Base-by-base conservation (phyloP, 2,797 vertebrate species). In the Silurus aristotelis region DNA sequence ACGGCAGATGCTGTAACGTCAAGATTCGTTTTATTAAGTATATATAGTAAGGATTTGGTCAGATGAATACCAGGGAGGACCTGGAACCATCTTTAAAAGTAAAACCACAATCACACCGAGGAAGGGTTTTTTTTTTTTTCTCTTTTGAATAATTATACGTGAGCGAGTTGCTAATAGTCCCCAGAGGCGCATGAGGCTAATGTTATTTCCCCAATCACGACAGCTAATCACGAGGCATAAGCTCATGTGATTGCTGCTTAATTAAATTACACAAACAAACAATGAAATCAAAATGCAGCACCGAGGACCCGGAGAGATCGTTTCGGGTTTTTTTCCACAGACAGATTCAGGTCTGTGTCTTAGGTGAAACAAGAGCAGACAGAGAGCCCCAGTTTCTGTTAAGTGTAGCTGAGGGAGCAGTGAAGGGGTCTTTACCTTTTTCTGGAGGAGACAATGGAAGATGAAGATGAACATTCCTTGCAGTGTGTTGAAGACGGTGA, bases 391-490 rank as follows among this genome's bases (percentile, higher is more conserved):
- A 5, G 60, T 64, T 64, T 17, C 78, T 38, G 17, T 80, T 43
- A 63, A 63, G 10, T 22, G 14, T 5, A 80, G 38, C 60, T 22
- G 0, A 66, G 78, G 61, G 78, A 80, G 38, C 38, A n/a, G 27
- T 43, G 60, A 60, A 20, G 0, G 27, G 0, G 12, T n/a, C 14
- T 94, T 93, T 95, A 98, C 98, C 95, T 99, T 99, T 93, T 99
- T 99, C 94, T 98, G 98, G 60, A 99, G 97, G 48, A 97, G 96
- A 91, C 98, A 99, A 92, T 99, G 97, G 91, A 99, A 99, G 94
- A 99, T 99, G 94, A 99, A 99, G 95, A 99, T 99, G 94, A 99
- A 99, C 96, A 99, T 96, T 91, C 98, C 98, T 93, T 99, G 98
- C 92, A 99, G 96, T 81, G 98, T 97, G 94, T 99, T 99, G 95